Evolutionary conservation across 2,113 vertebrate species (phyloP).

Genomic region (Chaetodon auriga): DNA sequence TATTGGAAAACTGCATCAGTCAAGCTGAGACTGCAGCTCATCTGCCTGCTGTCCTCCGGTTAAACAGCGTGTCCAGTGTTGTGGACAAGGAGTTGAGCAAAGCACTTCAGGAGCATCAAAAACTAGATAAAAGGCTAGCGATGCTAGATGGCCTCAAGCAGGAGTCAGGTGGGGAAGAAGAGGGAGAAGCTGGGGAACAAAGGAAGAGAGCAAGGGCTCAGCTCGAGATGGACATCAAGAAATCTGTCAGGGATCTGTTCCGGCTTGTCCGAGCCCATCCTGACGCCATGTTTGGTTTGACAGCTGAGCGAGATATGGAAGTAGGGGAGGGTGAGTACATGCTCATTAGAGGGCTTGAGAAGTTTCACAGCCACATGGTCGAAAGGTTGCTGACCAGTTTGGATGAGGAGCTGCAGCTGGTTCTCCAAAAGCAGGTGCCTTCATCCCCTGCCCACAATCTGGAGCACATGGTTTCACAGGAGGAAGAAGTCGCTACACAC

Average conservation of each 20-base stretch:
- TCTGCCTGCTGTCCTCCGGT: conserved; percentile 61
- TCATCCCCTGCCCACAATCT: conserved; percentile 61
- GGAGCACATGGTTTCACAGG: conserved; percentile 58
- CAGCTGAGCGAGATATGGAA: not conserved
- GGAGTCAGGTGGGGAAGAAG: not conserved
- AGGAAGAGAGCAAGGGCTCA: not conserved
- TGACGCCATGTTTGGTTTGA: conserved; percentile 56
- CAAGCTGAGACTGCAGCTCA: conserved; percentile 78
- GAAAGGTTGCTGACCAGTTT: conserved; percentile 84
- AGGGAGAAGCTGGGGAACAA: conserved; percentile 3
- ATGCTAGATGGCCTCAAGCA: not conserved
- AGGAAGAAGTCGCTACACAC: conserved; percentile 69
- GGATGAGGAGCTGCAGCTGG: conserved; percentile 78
- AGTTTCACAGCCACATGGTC: conserved; percentile 80
- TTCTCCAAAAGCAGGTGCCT: conserved; percentile 63
- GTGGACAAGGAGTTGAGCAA: conserved; percentile 60
- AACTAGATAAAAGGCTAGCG: conserved; percentile 62
- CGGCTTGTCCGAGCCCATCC: conserved; percentile 76
- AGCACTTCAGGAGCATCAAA: conserved; percentile 72
- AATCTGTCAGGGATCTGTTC: conserved; percentile 83
- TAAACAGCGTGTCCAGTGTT: conserved; percentile 31
- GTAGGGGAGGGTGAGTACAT: conserved; percentile 23
- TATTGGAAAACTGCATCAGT: conserved; percentile 84
- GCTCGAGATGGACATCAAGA: conserved; percentile 64
- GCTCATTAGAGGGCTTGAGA: conserved; percentile 77